Conservation (phyloP, 1,140 invertebrate genomes). For the Drosophila punjabiensis region DNA sequence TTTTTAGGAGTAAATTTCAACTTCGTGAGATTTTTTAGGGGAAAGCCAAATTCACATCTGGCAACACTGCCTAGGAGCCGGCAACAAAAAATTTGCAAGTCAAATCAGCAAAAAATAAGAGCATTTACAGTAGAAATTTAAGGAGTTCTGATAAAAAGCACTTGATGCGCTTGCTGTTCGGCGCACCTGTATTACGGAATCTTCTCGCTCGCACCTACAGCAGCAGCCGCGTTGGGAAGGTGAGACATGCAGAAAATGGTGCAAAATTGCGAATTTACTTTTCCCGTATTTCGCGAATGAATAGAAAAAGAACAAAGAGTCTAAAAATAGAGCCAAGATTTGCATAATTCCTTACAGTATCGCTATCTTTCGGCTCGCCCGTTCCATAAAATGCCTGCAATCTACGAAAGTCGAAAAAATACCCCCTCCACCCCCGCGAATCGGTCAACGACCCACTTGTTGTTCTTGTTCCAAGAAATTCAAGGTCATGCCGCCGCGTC, state of each 20-base stretch:
- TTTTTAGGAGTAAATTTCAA: too few relatives aligned
- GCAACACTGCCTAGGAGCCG: conserved; percentile 34
- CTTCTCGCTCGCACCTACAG: conserved; percentile 45
- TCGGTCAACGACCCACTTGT: conserved; percentile 66
- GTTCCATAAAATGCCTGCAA: neutral
- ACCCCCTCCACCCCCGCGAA: neutral
- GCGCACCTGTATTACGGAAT: conserved; percentile 25
- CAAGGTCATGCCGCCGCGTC: conserved; percentile 57
- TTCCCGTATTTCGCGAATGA: conserved; percentile 23
- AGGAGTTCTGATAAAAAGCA: neutral
- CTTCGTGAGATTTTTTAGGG: too few relatives aligned
- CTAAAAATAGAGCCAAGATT: conserved; percentile 66
- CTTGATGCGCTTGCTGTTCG: conserved; percentile 60
- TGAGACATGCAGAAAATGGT: conserved; percentile 28
- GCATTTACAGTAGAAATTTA: conserved; percentile 11
- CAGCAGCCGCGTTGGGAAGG: conserved; percentile 41
- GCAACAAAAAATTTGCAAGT: conserved; percentile 58
- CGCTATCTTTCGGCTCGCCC: neutral
- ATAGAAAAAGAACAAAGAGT: conserved; percentile 17
- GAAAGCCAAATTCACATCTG: neutral
- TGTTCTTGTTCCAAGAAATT: conserved; percentile 43
- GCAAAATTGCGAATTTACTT: conserved; percentile 2
- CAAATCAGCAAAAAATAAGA: conserved; percentile 13
- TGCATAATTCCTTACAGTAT: conserved; percentile 46
- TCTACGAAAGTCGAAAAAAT: neutral